phyloP scores from a whole-genome alignment of 1,140 invertebrate genomes.

The Drosophila pseudoobscura region DNA sequence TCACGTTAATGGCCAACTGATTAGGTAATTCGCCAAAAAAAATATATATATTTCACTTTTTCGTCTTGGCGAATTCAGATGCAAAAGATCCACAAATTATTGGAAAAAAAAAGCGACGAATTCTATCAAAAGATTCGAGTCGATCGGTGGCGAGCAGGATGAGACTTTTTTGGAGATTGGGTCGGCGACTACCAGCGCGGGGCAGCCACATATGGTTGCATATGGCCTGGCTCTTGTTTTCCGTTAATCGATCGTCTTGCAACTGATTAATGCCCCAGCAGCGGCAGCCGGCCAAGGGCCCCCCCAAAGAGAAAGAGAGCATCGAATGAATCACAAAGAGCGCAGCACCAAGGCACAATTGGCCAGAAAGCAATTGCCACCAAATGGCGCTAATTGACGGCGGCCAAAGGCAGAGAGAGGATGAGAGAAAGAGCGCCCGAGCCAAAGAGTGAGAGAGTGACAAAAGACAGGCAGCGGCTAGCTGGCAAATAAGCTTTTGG shows the following conservation, averaged over 20 bases:
- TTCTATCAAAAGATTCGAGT: slow-evolving; percentile 11
- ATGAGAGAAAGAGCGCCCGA: slow-evolving; percentile 5
- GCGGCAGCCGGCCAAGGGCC: slow-evolving; percentile 51
- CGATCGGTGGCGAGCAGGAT: slow-evolving; percentile 3
- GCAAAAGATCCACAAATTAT: slow-evolving; percentile 1
- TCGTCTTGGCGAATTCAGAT: slow-evolving; percentile 6
- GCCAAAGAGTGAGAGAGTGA: slow-evolving; percentile 19
- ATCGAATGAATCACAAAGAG: slow-evolving; percentile 32
- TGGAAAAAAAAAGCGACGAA: slow-evolving; percentile 3
- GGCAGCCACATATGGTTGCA: slow-evolving; percentile 22
- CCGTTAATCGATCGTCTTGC: slow-evolving; percentile 82
- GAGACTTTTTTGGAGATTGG: slow-evolving; percentile 25
- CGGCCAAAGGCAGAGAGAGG: too few relatives aligned
- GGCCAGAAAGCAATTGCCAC: slow-evolving; percentile 15
- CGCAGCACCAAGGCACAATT: slow-evolving; percentile 18
- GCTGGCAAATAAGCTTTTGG: slow-evolving; percentile 20
- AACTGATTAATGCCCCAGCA: slow-evolving; percentile 74
- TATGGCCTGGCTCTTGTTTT: slow-evolving; percentile 60
- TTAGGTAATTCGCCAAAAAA: slow-evolving; percentile 71
- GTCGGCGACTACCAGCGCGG: slow-evolving; percentile 7
- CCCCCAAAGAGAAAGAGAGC: slow-evolving; percentile 15
- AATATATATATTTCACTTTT: slow-evolving; percentile 26
- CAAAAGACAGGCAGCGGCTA: slow-evolving; percentile 2
- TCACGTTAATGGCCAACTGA: slow-evolving; percentile 60
- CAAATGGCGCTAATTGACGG: slow-evolving; percentile 64